Evolutionary conservation across 2,888 invertebrate species (phyloP).

Genomic region (Hyposoter dolosus): DNA sequence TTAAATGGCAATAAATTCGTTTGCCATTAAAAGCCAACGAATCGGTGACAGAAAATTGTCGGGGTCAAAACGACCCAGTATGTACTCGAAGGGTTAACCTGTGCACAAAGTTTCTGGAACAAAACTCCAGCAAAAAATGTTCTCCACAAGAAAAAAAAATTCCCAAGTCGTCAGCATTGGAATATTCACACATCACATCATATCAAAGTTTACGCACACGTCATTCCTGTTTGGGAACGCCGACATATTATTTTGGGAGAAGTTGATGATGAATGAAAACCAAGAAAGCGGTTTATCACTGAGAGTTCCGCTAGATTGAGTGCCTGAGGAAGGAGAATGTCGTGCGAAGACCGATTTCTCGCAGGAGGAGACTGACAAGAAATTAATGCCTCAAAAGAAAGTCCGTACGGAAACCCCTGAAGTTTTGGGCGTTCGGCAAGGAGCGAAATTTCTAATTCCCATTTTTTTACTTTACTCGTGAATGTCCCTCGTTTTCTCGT

Average conservation of each 20-base stretch:
- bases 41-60: no score
- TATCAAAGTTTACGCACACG: background rate
- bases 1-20: no score
- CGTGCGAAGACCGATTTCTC: no score
- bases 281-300: background rate
- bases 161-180: no score
- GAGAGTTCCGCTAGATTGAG: background rate
- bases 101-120: no score
- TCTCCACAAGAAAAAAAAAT: no score
- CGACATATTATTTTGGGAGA: background rate
- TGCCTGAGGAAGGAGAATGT: no score
- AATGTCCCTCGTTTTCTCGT: conserved; percentile 58
- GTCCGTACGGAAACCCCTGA: background rate
- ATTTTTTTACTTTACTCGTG: conserved; percentile 24
- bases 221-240: background rate
- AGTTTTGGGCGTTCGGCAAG: background rate
- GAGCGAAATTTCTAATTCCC: conserved; percentile 31
- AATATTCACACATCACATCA: no score
- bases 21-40: no score
- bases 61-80: no score
- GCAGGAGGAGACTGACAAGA: conserved; percentile 28
- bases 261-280: background rate
- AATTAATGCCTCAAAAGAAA: conserved; percentile 3
- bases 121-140: no score
- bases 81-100: no score